These are phyloP conservation scores for Crenichthys baileyi DNA, from an alignment of 2,797 vertebrate species.

Conservation along the genomic window DNA sequence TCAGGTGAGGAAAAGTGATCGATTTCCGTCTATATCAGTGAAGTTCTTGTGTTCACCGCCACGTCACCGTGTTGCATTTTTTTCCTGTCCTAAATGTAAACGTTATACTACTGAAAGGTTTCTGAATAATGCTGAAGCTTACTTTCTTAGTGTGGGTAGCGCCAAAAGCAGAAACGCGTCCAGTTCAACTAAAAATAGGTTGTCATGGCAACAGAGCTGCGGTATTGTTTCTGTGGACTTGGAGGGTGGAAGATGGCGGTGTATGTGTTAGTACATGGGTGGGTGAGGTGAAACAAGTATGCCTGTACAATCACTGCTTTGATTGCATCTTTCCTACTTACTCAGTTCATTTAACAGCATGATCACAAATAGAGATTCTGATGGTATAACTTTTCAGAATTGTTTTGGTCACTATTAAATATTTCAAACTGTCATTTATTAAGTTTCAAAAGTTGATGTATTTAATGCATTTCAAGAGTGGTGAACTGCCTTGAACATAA, in stretches of 20 bases:
- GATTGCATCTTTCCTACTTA: constrained; percentile 33
- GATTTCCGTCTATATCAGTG: constrained; percentile 15
- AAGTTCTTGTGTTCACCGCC: neutral
- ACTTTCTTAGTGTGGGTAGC: constrained; percentile 42
- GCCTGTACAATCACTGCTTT: constrained; percentile 41
- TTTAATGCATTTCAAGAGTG: too few relatives aligned
- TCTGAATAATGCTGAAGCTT: constrained; percentile 37
- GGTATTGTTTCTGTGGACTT: constrained; percentile 70
- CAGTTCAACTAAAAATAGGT: constrained; percentile 77
- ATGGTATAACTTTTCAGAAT: neutral
- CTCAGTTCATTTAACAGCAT: constrained; percentile 22
- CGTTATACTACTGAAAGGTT: constrained; percentile 11
- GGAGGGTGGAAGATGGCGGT: constrained; percentile 57
- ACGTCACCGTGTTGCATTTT: constrained; percentile 3
- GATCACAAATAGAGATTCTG: constrained; percentile 17
- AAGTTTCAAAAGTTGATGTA: too few relatives aligned
- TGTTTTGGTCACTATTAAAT: too few relatives aligned
- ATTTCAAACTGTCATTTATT: too few relatives aligned
- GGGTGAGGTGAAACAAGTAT: constrained; percentile 43
- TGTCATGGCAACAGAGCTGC: constrained; percentile 80
- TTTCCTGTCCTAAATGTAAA: constrained; percentile 5
- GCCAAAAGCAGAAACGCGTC: constrained; percentile 63
- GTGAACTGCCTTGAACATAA: too few relatives aligned
- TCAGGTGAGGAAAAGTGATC: constrained; percentile 21
- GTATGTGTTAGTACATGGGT: constrained; percentile 47